These are phyloP conservation scores for Orchesellides sinensis DNA, from an alignment of 2,888 invertebrate species.

Conservation along the genomic window DNA sequence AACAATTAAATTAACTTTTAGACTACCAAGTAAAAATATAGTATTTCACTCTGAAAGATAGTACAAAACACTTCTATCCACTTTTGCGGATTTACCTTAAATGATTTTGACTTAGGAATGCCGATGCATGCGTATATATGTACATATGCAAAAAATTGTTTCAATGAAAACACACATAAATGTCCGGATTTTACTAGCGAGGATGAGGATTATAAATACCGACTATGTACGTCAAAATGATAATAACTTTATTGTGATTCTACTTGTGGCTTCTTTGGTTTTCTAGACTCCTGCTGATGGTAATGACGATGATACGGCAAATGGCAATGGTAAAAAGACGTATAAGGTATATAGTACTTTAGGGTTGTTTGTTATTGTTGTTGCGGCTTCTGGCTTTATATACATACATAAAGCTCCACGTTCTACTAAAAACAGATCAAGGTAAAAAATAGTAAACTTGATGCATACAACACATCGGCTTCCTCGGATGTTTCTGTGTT, in stretches of 20 bases:
- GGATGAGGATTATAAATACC: background rate
- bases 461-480: too few relatives aligned
- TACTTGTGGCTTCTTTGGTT: constrained; percentile 23
- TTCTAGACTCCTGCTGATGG: constrained; percentile 13
- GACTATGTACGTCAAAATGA: background rate
- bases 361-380: background rate
- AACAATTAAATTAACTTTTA: too few relatives aligned
- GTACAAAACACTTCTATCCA: background rate
- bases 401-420: constrained; percentile 14
- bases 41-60: too few relatives aligned
- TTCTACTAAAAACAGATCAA: constrained; percentile 28
- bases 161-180: background rate
- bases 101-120: background rate
- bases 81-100: background rate
- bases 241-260: constrained; percentile 5
- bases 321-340: background rate
- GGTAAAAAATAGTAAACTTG: too few relatives aligned
- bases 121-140: background rate
- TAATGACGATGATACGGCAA: background rate
- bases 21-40: too few relatives aligned
- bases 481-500: background rate
- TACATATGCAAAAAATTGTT: background rate
- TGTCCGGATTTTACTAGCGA: background rate
- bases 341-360: background rate
- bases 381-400: constrained; percentile 18